These are phyloP conservation scores for Carassius gibelio DNA, from an alignment of 2,113 vertebrate genomes.

Conservation along the genomic window DNA sequence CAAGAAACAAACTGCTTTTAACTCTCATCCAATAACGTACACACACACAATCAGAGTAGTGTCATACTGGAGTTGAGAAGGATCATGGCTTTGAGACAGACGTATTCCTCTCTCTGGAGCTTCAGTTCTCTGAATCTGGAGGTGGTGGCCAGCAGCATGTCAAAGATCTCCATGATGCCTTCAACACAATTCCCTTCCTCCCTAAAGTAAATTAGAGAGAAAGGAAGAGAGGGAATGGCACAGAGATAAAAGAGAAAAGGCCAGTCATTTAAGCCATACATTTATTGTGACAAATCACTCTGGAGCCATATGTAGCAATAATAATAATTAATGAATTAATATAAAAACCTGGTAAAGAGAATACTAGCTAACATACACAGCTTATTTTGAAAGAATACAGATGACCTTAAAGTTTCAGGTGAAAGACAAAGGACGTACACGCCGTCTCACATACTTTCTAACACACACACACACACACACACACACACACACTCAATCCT, in stretches of 20 bases:
- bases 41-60: conserved; percentile 21
- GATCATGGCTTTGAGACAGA: conserved; percentile 98
- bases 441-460: background rate
- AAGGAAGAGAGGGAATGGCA: background rate
- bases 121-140: conserved; percentile 93
- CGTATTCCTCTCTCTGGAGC: conserved; percentile 93
- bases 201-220: conserved; percentile 67
- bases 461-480: background rate
- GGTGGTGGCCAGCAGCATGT: conserved; percentile 94
- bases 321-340: background rate
- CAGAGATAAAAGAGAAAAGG: background rate
- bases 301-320: background rate
- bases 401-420: conserved; percentile 4
- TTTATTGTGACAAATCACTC: background rate
- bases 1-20: background rate
- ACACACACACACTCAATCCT: conserved; percentile 1
- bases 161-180: conserved; percentile 97
- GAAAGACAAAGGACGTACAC: background rate
- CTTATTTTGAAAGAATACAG: background rate
- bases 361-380: background rate
- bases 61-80: conserved; percentile 98
- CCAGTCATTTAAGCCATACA: background rate
- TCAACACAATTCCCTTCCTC: conserved; percentile 96
- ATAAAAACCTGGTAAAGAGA: background rate
- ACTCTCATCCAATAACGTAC: background rate